Base-by-base conservation (phyloP, 2,113 vertebrate species). In the Chaenogobius annularis region DNA sequence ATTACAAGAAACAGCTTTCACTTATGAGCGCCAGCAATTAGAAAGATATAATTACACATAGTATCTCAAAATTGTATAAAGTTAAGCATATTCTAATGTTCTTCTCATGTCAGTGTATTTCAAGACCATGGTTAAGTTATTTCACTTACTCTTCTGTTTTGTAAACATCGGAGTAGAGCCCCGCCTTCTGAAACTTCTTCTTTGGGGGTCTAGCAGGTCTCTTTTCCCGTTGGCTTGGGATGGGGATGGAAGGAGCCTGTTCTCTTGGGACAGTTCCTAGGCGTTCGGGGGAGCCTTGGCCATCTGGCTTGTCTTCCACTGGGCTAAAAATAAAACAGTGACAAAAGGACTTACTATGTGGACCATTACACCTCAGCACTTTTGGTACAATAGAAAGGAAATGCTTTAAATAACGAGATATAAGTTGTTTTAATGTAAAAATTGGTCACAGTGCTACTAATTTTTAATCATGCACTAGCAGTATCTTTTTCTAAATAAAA, bases 101-200 rank as follows among this genome's bases (percentile, higher is more conserved):
- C 20, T 22, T 22, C 20, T 23, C 20, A 22, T 55, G 54, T 56
- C 10, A 46, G 10, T 46, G 44, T 56, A 22, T 56, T 22, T 22
- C 3, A 23, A 22, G 54, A 22, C 26, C 26, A 31, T 31, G 26
- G 26, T 31, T 2, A 31, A 5, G 13, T 40, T 63, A 20, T 17
- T n/a, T 70, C 12, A 90, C 91, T 85, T 81, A 94, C 93, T 94
- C 91, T 37, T 93, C 90, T 14, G 87, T 92, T 86, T 94, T 94
- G 88, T 93, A 94, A 62, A 94, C 93, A 56, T 94, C 93, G 0
- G 93, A 94, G 80, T 94, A 94, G 63, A 94, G 92, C 17, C 93
- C 93, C 13, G 93, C 93, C 84, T 93, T 94, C 86, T 94, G 93
- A 66, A 94, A 94, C 88, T 94, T 94, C 74, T 94, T 94, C 87